A percentile compares a stretch with the other conserved stretches of the same genome.
Conservation (phyloP, 2,797 vertebrate genomes). For the Chaetodon trifasciatus region DNA sequence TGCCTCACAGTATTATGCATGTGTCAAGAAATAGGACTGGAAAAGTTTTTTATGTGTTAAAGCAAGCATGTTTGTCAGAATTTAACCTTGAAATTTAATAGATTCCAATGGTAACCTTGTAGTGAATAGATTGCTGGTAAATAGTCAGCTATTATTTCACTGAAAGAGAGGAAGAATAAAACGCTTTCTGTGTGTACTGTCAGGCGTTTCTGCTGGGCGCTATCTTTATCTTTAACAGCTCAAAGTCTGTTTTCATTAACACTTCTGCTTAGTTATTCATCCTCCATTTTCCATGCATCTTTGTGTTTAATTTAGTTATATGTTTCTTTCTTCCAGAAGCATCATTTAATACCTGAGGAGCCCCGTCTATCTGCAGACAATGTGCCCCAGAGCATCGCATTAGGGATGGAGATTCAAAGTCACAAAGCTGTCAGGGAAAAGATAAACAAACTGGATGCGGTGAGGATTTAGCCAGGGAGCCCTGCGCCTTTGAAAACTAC, state of each 20-base stretch:
- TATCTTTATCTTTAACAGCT: slow-evolving; percentile 25
- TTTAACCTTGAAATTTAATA: slow-evolving; percentile 4
- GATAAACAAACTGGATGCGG: slow-evolving; percentile 58
- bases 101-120: not conserved
- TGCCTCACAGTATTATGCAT: slow-evolving; percentile 19
- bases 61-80: not conserved
- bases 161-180: not conserved
- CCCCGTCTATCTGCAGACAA: slow-evolving; percentile 48
- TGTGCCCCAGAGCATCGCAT: slow-evolving; percentile 35
- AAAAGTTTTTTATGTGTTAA: not conserved
- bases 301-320: slow-evolving; percentile 13
- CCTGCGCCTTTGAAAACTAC: slow-evolving; percentile 27
- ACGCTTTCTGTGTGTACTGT: not conserved
- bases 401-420: slow-evolving; percentile 53
- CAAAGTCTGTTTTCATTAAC: slow-evolving; percentile 20
- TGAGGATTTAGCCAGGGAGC: slow-evolving; percentile 49
- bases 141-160: not conserved
- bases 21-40: slow-evolving; percentile 27
- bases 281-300: slow-evolving; percentile 27
- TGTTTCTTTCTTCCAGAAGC: slow-evolving; percentile 9
- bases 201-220: not conserved
- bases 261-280: slow-evolving; percentile 13
- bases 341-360: slow-evolving; percentile 48
- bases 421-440: slow-evolving; percentile 57
- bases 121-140: not conserved